Conservation (phyloP, 2,888 invertebrate genomes). For the Drosophila neutralis region DNA sequence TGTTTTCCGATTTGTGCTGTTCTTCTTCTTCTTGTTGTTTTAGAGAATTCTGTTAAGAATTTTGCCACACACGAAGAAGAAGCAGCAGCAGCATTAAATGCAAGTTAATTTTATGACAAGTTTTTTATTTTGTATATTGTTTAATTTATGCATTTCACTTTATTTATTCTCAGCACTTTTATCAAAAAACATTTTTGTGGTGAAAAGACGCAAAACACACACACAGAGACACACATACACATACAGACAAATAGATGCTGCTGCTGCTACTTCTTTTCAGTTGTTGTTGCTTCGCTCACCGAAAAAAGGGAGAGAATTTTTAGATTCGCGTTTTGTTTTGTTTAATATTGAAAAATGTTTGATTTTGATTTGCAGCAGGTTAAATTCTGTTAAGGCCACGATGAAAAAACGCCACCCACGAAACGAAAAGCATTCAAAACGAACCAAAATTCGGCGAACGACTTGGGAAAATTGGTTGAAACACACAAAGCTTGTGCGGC, state of each 20-base stretch:
- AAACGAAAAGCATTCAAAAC: conserved; percentile 7
- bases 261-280: conserved; percentile 46
- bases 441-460: not conserved
- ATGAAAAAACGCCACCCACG: conserved; percentile 40
- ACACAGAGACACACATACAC: conserved; percentile 6
- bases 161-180: conserved; percentile 52
- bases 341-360: conserved; percentile 21
- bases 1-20: conserved; percentile 17
- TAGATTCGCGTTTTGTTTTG: conserved; percentile 29
- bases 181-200: conserved; percentile 64
- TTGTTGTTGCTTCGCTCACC: conserved; percentile 37
- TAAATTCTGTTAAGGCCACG: conserved; percentile 8
- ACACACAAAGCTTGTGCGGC: not conserved
- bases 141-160: conserved; percentile 35
- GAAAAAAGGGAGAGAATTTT: conserved; percentile 17
- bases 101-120: conserved; percentile 3
- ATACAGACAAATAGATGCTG: conserved; percentile 3
- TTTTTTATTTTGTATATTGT: conserved; percentile 12
- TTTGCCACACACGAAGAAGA: not conserved
- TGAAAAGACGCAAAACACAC: conserved; percentile 52
- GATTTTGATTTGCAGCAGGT: conserved; percentile 17
- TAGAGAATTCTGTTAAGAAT: not conserved
- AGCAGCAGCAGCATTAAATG: conserved; percentile 11
- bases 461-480: not conserved
- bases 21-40: conserved; percentile 26